A percentile compares a stretch with the other conserved stretches of the same genome.
phyloP scores from a whole-genome alignment of 2,888 invertebrate genomes.

The Lampropteryx suffumata region DNA sequence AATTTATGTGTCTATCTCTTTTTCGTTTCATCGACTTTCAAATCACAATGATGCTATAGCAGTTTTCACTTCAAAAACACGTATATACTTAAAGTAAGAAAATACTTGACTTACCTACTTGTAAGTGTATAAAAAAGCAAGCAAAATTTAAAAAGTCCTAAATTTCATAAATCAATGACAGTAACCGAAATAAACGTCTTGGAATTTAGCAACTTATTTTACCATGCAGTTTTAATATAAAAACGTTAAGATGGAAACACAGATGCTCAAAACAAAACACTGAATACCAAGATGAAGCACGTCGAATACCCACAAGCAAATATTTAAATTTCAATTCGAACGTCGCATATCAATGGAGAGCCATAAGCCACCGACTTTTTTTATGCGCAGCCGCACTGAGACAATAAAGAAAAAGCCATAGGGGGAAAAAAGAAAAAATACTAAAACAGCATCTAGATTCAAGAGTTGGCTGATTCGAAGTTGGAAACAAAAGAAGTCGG shows the following conservation, averaged over 20 bases:
- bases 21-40: too few relatives aligned
- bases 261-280: constrained; percentile 69
- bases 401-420: constrained; percentile 80
- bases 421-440: constrained; percentile 64
- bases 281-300: constrained; percentile 62
- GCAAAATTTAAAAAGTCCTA: constrained; percentile 7
- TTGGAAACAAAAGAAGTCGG: constrained; percentile 80
- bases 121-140: constrained; percentile 1
- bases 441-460: constrained; percentile 81
- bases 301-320: constrained; percentile 75
- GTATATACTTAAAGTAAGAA: too few relatives aligned
- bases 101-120: not conserved
- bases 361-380: constrained; percentile 81
- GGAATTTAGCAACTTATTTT: constrained; percentile 28
- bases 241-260: constrained; percentile 76
- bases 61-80: too few relatives aligned
- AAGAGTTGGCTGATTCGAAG: constrained; percentile 80
- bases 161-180: constrained; percentile 14
- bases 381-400: constrained; percentile 70
- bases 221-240: constrained; percentile 54
- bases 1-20: too few relatives aligned
- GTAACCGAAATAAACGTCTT: constrained; percentile 4
- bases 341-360: constrained; percentile 82
- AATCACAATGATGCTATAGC: too few relatives aligned
- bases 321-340: constrained; percentile 83